Evolutionary conservation across 2,797 vertebrate species (phyloP), one percentile per base, ranked within the genome.

Genomic region (Eptatretus atami): DNA sequence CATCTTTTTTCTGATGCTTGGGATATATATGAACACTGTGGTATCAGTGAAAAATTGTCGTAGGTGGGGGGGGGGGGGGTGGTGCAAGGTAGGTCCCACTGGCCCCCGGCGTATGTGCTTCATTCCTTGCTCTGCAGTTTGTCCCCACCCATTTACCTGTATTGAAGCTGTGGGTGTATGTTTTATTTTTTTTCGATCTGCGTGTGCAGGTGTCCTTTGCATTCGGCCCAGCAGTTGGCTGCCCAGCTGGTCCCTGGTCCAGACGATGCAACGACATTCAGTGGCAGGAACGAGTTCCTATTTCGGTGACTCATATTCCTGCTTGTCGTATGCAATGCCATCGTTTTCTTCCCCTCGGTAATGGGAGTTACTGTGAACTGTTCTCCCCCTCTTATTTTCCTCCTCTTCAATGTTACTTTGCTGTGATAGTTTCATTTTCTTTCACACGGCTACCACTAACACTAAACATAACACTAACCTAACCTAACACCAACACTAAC

Each of bases 221-320:
- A 98, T 1, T 80, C 90, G 25, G 86, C 92, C 19, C 73, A 69
- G 0, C 72, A 70, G 53, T 75, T 93, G 71, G 83, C 85, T 0
- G 81, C 83, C 68, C 84, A 82, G 75, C 79, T 95, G 65, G 86
- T 85, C 66, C 0, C 71, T 90, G 0, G 85, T 96, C 52, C 79
- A 84, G 73, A 81, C 82, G 70, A 88, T 98, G 90, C 92, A 93
- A 79, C 86, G 84, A 69, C 78, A 87, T 73, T 98, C 78, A 95
- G 90, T 0, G 82, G 82, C 88, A 0, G 92, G 90, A 67, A 81
- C 81, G 0, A 84, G 86, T 14, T 77, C 87, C 61, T 98, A 98
- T 72, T 98, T 93, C 77, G 86, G 86, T 0, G 87, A 95, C 54
- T 76, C 24, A 92, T 98, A 76, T 98, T 98, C 76, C 95, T 96